Evolutionary conservation across 64 coral and sea anemone species (phyloP), one percentile per base, ranked within the genome.

Genomic region (Porites australiensis): DNA sequence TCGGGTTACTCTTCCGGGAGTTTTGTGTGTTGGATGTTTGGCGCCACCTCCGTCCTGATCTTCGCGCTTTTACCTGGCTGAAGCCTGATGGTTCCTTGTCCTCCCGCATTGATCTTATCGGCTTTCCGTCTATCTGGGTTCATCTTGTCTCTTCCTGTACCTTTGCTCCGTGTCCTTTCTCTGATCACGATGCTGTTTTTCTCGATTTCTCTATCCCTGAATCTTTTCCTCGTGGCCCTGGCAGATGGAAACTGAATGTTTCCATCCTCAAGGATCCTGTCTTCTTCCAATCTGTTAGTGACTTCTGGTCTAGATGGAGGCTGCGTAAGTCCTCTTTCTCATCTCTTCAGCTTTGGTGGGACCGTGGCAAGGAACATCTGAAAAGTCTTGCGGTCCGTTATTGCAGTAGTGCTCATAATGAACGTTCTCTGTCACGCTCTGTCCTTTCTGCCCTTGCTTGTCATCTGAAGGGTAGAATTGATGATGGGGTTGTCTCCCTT

Each of bases 171-270:
- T 93, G 85, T 21, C 86, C 92, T 6, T 61, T 48, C 19, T 88
- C 92, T 20, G 92, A 94, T 21, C 92, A 94, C 27, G 65, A 75
- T 76, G 86, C 69, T 2, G 5, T 94, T 5, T 13, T 87, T 44
- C 2, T 72, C 14, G 19, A 3, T 2, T 15, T 44, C 8, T 53
- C 49, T 5, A 49, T 89, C n/a, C 86, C 92, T 10, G 66, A 64
- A 9, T n/a, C 44, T 6, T 4, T 50, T 4, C 66, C 55, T 13
- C 50, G 68, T 75, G 78, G 86, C 11, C 86, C 86, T 52, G 68
- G 85, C 10, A 27, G 46, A 0, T 88, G 76, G 76, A 75, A 75
- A 13, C 7, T 93, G 0, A 93, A 93, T 3, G 15, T 45, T 19
- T 55, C 49, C 12, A 11, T 72, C 0, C 66, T 93, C 4, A 2